Base-by-base conservation (phyloP, 2,113 vertebrate genomes). In the Origma solitaria region DNA sequence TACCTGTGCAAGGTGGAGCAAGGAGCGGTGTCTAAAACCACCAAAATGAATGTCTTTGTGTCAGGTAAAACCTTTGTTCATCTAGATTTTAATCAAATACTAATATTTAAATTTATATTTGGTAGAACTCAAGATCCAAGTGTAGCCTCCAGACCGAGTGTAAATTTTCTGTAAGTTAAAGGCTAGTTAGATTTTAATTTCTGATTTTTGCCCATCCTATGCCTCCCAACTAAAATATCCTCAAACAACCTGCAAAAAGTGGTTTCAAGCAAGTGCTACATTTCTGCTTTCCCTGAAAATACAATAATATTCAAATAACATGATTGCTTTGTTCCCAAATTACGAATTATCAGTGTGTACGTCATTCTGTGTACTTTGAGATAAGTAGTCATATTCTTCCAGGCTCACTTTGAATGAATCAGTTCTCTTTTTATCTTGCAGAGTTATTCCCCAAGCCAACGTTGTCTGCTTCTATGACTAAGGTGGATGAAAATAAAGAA, bases 1-100 rank as follows among this genome's bases (percentile, higher is more conserved):
- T 98, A 98, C 62, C 94, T 94, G 0, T 98, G 98, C 94, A 98
- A 98, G 78, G 98, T 97, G 57, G 98, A 98, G 51, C 92, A 96
- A 49, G 96, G 92, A 37, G 93, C 91, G 10, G 95, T 97, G 25
- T 97, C 98, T 80, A 98, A 98, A 95, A 95, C 60, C 82, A 97
- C 71, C 92, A 97, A 93, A 78, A 23, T 95, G 82, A 28, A 96
- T 68, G 88, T 98, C 79, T 93, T 96, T 51, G 95, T 98, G 40
- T 82, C 97, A 97, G 98, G 98, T 98, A 97, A 95, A 86, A 90
- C 16, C 6, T 40, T 72, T 90, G 35, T 53, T 92, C 56, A 21
- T 51, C 61, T 45, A 45, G 23, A 77, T 82, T 50, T 90, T 69
- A 65, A 17, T 92, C 14, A 10, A 3, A 44, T 61, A 62, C 61